phyloP scores from a whole-genome alignment of 2,113 vertebrate genomes.

The Sceloporus tristichus region DNA sequence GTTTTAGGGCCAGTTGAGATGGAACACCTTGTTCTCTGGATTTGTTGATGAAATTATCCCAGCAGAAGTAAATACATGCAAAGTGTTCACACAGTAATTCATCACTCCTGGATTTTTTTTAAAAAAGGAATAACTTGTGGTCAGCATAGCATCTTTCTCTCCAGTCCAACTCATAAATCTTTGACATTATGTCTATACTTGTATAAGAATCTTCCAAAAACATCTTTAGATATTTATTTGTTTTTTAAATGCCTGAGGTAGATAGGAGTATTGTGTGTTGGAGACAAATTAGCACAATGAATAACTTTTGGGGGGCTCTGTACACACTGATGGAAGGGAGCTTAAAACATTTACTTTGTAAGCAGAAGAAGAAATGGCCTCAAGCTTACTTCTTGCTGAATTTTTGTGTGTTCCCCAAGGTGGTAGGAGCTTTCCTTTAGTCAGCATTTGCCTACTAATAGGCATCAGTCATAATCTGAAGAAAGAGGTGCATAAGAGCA shows the following conservation, averaged over 20 bases:
- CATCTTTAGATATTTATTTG: neutral
- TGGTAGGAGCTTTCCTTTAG: neutral
- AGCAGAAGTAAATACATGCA: slow-evolving; percentile 8
- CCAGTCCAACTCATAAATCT: slow-evolving; percentile 3
- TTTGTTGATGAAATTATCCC: slow-evolving; percentile 1
- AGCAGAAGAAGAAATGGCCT: neutral
- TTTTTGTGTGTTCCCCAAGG: slow-evolving; percentile 2
- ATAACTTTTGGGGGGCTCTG: neutral
- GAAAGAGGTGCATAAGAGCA: slow-evolving; percentile 21
- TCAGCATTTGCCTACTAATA: neutral
- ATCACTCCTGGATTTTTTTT: neutral
- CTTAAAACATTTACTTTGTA: slow-evolving; percentile 18
- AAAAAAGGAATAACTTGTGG: neutral
- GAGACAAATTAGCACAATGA: neutral
- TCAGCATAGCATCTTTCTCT: slow-evolving; percentile 13
- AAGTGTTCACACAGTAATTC: slow-evolving; percentile 14
- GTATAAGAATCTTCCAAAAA: slow-evolving; percentile 1
- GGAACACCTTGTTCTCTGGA: neutral
- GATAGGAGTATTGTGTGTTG: neutral
- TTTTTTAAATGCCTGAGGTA: neutral
- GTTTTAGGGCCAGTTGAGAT: neutral
- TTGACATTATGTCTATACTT: neutral
- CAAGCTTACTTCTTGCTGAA: neutral
- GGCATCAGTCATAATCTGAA: slow-evolving; percentile 1
- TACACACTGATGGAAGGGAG: slow-evolving; percentile 1